Evolutionary conservation across 2,888 invertebrate species (phyloP), one percentile per base, ranked within the genome.

Genomic region (Noctuana brunneofusca): DNA sequence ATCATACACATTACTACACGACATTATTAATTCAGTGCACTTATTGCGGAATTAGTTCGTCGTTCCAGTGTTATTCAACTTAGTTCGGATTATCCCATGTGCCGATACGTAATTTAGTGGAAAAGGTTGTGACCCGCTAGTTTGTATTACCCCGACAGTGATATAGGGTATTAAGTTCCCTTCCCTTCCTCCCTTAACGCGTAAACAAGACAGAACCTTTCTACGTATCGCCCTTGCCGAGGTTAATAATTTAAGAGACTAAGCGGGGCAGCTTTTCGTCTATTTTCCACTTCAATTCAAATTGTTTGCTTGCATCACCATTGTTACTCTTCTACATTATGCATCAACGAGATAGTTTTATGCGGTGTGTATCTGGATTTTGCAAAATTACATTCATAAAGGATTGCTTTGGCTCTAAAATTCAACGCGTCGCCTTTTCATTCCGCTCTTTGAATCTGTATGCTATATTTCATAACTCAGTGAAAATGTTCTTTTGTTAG

Each of bases 121-220:
- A 89, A 89, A 90, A 90, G 89, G 89, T 89, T 87, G 84, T 81
- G 87, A 87, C 86, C 89, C 78, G 84, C 87, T 85, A 89, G 88
- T 89, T 90, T 87, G 88, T 87, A 86, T 87, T 86, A 84, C 84
- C 82, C 86, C 83, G 88, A 87, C 89, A 89, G 87, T 91, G 89
- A 91, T 89, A 90, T 87, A 89, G 90, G 88, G 86, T 86, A 90
- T 90, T 89, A 89, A 89, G 89, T 86, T 87, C 86, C 88, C 84
- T 84, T 81, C 84, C 81, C 84, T 80, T 80, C 85, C 86, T 87
- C 89, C 88, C 88, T 86, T 84, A 87, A 86, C 88, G 84, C 87
- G 89, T 89, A 90, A 89, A 90, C 89, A 89, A 88, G 90, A 87
- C 83, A 82, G 83, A 86, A 87, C 88, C 89, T 88, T 87, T 89